Percentiles rank a stretch among this genome's conserved stretches.
Evolutionary conservation across 2,888 invertebrate genomes (phyloP).

Genomic region (Didymodactylos carnosus): DNA sequence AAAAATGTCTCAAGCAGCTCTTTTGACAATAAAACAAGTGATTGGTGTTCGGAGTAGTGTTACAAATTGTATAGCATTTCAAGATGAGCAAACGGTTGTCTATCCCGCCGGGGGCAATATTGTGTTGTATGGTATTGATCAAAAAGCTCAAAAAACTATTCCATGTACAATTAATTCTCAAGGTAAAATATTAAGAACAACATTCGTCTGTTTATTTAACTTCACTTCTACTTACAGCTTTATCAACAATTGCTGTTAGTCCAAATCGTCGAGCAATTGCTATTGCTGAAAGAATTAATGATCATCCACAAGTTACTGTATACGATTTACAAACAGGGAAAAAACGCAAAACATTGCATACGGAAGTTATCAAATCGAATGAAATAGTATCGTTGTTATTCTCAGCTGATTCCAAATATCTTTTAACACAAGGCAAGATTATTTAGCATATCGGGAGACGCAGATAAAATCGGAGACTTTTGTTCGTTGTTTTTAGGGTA

Average conservation of each 20-base stretch:
- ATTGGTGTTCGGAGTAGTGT: constrained; percentile 33
- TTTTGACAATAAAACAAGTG: constrained; percentile 22
- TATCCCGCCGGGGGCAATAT: constrained; percentile 36
- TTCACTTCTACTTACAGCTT: too few species aligned
- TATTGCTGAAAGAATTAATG: constrained; percentile 30
- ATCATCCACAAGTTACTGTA: constrained; percentile 34
- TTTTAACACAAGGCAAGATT: constrained; percentile 59
- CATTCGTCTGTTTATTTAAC: too few species aligned
- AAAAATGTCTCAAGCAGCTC: background rate
- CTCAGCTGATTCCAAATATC: constrained; percentile 57
- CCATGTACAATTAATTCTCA: constrained; percentile 34
- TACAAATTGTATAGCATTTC: constrained; percentile 27
- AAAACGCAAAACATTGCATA: constrained; percentile 32
- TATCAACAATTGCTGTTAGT: constrained; percentile 35
- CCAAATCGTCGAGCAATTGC: constrained; percentile 35
- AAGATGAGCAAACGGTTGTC: constrained; percentile 35
- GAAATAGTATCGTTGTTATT: constrained; percentile 55
- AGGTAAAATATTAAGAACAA: too few species aligned
- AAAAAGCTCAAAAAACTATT: constrained; percentile 35
- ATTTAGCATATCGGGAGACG: constrained; percentile 23
- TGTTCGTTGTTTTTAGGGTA: too few species aligned
- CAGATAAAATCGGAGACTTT: background rate
- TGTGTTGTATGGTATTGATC: constrained; percentile 36
- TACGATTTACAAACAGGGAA: constrained; percentile 36
- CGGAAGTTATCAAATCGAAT: constrained; percentile 35